A percentile compares a stretch with the other conserved stretches of the same genome.
phyloP scores from a whole-genome alignment of 2,113 vertebrate genomes.

The cat (Felis catus) region DNA sequence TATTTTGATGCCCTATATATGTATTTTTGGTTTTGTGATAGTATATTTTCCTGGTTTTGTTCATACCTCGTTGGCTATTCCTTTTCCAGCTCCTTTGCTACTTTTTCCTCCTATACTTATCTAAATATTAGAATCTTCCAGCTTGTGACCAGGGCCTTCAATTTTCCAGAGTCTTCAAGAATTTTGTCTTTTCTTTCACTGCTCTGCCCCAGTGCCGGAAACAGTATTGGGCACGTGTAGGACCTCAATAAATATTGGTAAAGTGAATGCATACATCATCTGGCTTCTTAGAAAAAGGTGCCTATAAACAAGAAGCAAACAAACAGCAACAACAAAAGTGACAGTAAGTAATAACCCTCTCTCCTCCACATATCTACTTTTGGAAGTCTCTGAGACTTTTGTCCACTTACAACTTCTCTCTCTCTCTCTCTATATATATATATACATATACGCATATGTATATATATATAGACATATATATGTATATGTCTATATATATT shows the following conservation, averaged over 20 bases:
- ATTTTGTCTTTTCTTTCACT: neutral
- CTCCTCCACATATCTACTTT: neutral
- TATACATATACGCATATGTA: neutral
- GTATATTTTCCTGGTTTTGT: neutral
- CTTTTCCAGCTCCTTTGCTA: neutral
- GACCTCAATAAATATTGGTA: neutral
- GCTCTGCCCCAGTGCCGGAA: neutral
- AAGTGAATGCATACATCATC: neutral
- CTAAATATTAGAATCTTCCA: neutral
- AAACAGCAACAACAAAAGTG: neutral
- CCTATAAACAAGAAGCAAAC: neutral
- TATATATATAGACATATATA: neutral
- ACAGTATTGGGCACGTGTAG: neutral
- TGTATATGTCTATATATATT: neutral
- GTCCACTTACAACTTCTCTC: neutral
- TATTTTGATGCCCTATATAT: neutral
- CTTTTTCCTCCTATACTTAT: neutral
- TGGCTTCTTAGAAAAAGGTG: neutral
- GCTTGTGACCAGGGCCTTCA: neutral
- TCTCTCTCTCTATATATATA: neutral
- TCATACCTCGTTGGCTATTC: neutral
- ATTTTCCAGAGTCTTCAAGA: neutral
- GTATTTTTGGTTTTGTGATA: neutral
- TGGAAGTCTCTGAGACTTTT: neutral
- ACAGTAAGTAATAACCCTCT: neutral